These are phyloP conservation scores for Anagrus nilaparvatae DNA, from an alignment of 1,140 invertebrate species.

Conservation along the genomic window DNA sequence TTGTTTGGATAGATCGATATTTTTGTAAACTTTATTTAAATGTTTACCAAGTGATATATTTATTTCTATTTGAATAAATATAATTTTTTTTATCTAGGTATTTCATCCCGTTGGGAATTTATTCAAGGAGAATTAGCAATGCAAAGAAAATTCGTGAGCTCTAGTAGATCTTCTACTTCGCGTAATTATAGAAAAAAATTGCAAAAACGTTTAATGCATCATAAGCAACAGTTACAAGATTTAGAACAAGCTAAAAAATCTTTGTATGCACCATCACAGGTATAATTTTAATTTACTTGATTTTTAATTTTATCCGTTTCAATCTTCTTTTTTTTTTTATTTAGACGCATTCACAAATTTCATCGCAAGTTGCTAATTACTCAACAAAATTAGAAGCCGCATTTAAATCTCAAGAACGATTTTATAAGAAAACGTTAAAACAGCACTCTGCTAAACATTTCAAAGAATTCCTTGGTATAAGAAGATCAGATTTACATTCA, in stretches of 20 bases:
- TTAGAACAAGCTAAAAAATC: conserved; percentile 52
- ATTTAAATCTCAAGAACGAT: conserved; percentile 49
- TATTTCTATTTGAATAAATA: no score
- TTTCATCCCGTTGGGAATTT: conserved; percentile 65
- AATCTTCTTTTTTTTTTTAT: conserved; percentile 13
- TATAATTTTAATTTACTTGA: conserved; percentile 22
- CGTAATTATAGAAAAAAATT: conserved; percentile 54
- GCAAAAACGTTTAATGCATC: conserved; percentile 60
- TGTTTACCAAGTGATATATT: no score
- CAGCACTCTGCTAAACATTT: conserved; percentile 34
- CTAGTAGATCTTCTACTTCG: conserved; percentile 36
- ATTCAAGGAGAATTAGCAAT: conserved; percentile 63
- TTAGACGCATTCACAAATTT: conserved; percentile 37
- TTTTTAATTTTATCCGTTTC: conserved; percentile 2
- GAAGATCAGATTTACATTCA: conserved; percentile 31
- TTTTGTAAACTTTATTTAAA: no score
- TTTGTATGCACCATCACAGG: conserved; percentile 46
- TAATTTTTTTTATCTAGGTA: conserved; percentile 30
- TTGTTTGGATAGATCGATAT: no score
- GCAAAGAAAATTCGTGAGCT: conserved; percentile 44
- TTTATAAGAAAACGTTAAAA: conserved; percentile 46
- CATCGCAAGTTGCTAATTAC: conserved; percentile 39
- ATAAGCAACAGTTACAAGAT: conserved; percentile 62
- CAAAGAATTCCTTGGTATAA: conserved; percentile 31
- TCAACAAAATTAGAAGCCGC: conserved; percentile 43